Percentiles rank a stretch among this genome's conserved stretches.
Evolutionary conservation across 2,797 vertebrate species (phyloP).

Genomic region (Cryptoblepharus egeriae): DNA sequence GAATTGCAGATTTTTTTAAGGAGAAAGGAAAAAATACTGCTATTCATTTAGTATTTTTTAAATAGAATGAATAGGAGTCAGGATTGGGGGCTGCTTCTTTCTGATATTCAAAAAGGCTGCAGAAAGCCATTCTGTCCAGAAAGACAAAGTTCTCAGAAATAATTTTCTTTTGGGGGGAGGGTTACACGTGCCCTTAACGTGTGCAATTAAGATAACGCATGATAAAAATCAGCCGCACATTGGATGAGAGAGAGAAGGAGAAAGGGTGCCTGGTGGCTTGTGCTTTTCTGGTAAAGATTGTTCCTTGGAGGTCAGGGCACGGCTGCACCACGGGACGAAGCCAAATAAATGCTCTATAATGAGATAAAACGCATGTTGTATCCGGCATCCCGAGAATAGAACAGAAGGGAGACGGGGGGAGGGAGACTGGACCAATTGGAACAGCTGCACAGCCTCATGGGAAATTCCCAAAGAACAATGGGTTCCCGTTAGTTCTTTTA

Average conservation of each 20-base stretch:
- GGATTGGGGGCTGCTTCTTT: constrained; percentile 28
- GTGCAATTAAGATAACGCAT: constrained; percentile 72
- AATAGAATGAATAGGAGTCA: constrained; percentile 59
- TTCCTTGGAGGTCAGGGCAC: constrained; percentile 54
- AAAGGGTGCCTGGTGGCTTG: constrained; percentile 4
- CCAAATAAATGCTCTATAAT: constrained; percentile 15
- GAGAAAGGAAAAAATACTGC: constrained; percentile 1
- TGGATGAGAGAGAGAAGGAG: constrained; percentile 33
- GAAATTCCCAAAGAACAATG: background rate
- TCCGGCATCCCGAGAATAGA: background rate
- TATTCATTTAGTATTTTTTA: constrained; percentile 45
- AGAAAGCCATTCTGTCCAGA: constrained; percentile 70
- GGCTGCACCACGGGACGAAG: background rate
- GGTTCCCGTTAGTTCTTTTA: constrained; percentile 4
- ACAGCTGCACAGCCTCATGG: background rate
- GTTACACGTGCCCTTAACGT: constrained; percentile 67
- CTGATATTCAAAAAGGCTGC: constrained; percentile 60
- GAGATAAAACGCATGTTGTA: background rate
- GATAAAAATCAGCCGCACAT: constrained; percentile 63
- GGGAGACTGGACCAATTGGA: background rate
- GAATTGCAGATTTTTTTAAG: background rate
- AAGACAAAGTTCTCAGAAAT: constrained; percentile 74
- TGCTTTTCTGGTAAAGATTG: constrained; percentile 37
- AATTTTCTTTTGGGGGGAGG: constrained; percentile 46
- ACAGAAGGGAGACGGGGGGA: background rate